Evolutionary conservation across 30 jellyfish, hydroid and myxozoan genomes (phyloP).

Genomic region (Turritopsis dohrnii): DNA sequence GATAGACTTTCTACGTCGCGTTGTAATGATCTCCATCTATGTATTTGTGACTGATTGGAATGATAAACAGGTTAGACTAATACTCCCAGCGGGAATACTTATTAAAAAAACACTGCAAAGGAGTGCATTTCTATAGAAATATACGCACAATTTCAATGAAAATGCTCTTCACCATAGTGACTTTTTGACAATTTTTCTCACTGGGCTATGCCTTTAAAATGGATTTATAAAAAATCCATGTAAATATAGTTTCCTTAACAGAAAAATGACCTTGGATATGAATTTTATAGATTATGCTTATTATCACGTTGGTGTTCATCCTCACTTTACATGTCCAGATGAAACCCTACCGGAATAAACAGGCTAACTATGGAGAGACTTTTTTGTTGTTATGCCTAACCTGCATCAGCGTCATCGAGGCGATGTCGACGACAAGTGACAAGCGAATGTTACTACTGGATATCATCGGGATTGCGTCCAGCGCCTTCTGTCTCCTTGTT

Average conservation of each 20-base stretch:
- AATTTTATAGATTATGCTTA: not conserved
- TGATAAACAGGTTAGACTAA: not conserved
- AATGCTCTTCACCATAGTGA: no score
- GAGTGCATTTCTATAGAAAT: not conserved
- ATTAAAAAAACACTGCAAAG: no score
- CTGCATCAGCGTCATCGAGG: not conserved
- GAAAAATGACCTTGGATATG: not conserved
- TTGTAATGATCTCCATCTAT: slow-evolving; percentile 40
- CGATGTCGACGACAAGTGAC: not conserved
- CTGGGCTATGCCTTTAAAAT: no score
- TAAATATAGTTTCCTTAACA: not conserved
- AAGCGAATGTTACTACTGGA: not conserved
- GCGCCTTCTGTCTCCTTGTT: not conserved
- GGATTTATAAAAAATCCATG: not conserved
- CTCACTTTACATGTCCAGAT: not conserved
- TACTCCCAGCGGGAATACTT: not conserved
- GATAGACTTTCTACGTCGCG: slow-evolving; percentile 48
- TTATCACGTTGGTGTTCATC: not conserved
- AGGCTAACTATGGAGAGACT: slow-evolving; percentile 7
- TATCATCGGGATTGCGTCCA: not conserved
- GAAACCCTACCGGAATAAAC: slow-evolving; percentile 10
- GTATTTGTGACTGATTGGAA: slow-evolving; percentile 37
- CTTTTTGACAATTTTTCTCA: no score
- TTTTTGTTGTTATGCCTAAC: not conserved
- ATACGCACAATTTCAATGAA: no score